These are phyloP conservation scores for Agriopis leucophaearia DNA, from an alignment of 2,888 invertebrate genomes.

Conservation along the genomic window DNA sequence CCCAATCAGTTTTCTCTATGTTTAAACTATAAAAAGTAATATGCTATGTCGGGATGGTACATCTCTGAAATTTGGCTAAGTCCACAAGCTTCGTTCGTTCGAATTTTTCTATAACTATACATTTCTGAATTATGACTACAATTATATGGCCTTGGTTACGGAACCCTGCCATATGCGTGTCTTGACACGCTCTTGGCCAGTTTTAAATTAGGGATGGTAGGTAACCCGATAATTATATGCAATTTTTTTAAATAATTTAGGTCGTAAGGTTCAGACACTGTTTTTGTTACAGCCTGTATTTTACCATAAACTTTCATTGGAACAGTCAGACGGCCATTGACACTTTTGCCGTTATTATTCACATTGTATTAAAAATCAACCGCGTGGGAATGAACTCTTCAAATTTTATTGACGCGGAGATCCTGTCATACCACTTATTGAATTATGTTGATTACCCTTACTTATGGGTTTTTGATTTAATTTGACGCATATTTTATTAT, in stretches of 20 bases:
- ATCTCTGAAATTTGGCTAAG: too few relatives aligned
- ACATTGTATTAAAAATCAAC: slow-evolving; percentile 45
- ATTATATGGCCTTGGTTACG: too few relatives aligned
- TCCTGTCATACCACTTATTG: slow-evolving; percentile 41
- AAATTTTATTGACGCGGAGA: slow-evolving; percentile 41
- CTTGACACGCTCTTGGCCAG: too few relatives aligned
- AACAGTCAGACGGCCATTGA: slow-evolving; percentile 52
- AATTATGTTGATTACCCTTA: slow-evolving; percentile 18
- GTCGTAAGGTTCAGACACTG: neutral
- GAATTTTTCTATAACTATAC: too few relatives aligned
- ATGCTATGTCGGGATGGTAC: too few relatives aligned
- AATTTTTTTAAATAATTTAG: neutral
- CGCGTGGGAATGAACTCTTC: slow-evolving; percentile 49
- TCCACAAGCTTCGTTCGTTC: too few relatives aligned
- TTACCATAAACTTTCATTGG: slow-evolving; percentile 13
- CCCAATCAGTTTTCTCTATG: too few relatives aligned
- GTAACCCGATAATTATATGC: too few relatives aligned
- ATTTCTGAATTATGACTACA: too few relatives aligned
- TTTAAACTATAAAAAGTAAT: too few relatives aligned
- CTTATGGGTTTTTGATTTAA: slow-evolving; percentile 14
- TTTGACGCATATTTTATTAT: slow-evolving; percentile 9
- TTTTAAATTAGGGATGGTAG: too few relatives aligned
- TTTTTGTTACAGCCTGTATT: neutral
- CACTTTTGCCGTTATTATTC: slow-evolving; percentile 51
- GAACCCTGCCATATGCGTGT: too few relatives aligned